phyloP scores from a whole-genome alignment of 2,888 invertebrate genomes.

The Tricholauxania praeusta region DNA sequence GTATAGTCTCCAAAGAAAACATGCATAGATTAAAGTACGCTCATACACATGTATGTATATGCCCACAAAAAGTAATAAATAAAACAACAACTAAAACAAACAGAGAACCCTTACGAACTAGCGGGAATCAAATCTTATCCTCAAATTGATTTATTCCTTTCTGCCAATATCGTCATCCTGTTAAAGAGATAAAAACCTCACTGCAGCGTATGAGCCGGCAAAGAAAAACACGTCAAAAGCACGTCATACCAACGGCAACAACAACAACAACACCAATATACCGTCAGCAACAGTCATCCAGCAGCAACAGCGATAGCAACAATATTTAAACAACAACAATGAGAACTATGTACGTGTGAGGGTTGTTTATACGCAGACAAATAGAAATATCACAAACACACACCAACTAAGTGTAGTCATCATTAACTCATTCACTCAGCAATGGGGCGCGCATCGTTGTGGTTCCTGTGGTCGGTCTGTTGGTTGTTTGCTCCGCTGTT shows the following conservation, averaged over 20 bases:
- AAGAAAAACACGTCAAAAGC: constrained; percentile 7
- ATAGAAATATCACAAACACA: not conserved
- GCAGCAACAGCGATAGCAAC: constrained; percentile 14
- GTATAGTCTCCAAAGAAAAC: too few relatives aligned
- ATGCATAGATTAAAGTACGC: too few relatives aligned
- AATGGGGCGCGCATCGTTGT: constrained; percentile 8
- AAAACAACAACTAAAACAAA: not conserved
- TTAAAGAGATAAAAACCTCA: not conserved
- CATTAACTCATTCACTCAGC: constrained; percentile 11
- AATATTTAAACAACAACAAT: constrained; percentile 17
- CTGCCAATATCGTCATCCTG: constrained; percentile 10
- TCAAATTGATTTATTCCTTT: constrained; percentile 4
- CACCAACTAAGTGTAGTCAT: constrained; percentile 3
- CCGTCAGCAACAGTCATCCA: constrained; percentile 24
- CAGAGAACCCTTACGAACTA: not conserved
- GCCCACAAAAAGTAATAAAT: not conserved
- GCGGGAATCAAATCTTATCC: constrained; percentile 9
- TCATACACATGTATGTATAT: too few relatives aligned
- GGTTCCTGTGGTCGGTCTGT: constrained; percentile 18
- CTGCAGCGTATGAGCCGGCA: not conserved
- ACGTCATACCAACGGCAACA: constrained; percentile 4
- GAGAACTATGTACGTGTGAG: constrained; percentile 9
- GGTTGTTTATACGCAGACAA: constrained; percentile 28
- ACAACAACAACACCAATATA: constrained; percentile 23
- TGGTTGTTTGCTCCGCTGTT: not conserved